These are phyloP conservation scores for Epirrhoe alternata DNA, from an alignment of 2,888 invertebrate species.

Conservation along the genomic window DNA sequence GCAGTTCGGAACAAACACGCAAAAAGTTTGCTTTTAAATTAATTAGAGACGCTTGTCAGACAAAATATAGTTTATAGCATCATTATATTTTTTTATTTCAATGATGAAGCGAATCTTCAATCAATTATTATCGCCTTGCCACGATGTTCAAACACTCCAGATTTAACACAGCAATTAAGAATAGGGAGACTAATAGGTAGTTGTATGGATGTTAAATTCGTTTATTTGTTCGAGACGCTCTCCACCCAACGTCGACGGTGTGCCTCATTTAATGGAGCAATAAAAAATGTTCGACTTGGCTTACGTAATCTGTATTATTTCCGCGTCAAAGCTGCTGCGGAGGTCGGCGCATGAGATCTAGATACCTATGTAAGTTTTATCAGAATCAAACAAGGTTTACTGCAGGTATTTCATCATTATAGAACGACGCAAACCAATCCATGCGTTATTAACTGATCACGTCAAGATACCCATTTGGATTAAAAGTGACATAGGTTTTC, in stretches of 20 bases:
- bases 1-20: background rate
- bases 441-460: no score
- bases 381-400: slow-evolving; percentile 44
- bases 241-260: slow-evolving; percentile 76
- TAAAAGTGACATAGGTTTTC: no score
- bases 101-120: slow-evolving; percentile 35
- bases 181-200: slow-evolving; percentile 49
- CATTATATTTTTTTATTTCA: slow-evolving; percentile 13
- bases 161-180: slow-evolving; percentile 68
- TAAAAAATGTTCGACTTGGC: slow-evolving; percentile 83
- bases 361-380: slow-evolving; percentile 52
- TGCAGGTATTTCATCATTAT: slow-evolving; percentile 25
- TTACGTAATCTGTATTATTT: slow-evolving; percentile 84
- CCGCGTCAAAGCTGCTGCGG: slow-evolving; percentile 74
- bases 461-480: no score
- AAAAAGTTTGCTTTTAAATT: slow-evolving; percentile 15
- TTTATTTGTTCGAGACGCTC: slow-evolving; percentile 74
- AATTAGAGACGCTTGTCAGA: slow-evolving; percentile 3
- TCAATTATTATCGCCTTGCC: slow-evolving; percentile 34
- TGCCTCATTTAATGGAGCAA: slow-evolving; percentile 84
- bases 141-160: slow-evolving; percentile 55
- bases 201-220: slow-evolving; percentile 67
- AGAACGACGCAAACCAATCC: slow-evolving; percentile 21
- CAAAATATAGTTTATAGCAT: slow-evolving; percentile 7
- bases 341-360: slow-evolving; percentile 72